Evolutionary conservation across 2,888 invertebrate species (phyloP).

Genomic region (Sarcophaga rosellei): DNA sequence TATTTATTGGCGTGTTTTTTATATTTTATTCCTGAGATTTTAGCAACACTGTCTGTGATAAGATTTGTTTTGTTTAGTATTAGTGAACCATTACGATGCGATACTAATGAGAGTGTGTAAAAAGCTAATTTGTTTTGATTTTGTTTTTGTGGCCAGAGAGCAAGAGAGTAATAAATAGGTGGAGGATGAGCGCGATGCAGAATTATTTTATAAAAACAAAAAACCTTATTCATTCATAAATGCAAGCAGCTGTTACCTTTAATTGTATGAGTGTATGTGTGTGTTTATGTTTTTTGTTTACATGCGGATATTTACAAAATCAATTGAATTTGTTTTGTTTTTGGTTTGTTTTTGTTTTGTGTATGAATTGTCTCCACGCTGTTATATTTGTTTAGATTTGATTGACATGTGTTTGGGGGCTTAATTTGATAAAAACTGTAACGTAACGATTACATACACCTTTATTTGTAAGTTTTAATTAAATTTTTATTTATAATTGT

Average conservation of each 20-base stretch:
- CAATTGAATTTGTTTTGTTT: slow-evolving; percentile 10
- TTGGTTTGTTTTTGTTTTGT: slow-evolving; percentile 2
- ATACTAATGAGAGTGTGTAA: neutral
- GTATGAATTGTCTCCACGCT: too few relatives aligned
- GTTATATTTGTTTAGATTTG: slow-evolving; percentile 24
- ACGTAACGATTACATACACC: slow-evolving; percentile 18
- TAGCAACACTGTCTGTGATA: slow-evolving; percentile 26
- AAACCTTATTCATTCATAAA: slow-evolving; percentile 9
- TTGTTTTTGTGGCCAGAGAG: neutral
- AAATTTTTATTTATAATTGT: slow-evolving; percentile 39
- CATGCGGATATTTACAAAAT: slow-evolving; percentile 17
- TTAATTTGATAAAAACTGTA: slow-evolving; percentile 39
- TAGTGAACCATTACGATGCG: neutral
- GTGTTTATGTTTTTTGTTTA: neutral
- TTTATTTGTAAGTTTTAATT: slow-evolving; percentile 41
- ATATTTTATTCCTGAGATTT: neutral
- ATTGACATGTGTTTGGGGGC: slow-evolving; percentile 31
- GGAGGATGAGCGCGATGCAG: neutral
- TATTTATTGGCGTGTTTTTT: neutral
- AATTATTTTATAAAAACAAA: neutral
- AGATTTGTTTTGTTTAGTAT: slow-evolving; percentile 12
- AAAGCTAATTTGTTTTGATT: neutral
- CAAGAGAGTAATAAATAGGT: neutral
- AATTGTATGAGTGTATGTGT: neutral
- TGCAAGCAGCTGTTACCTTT: neutral